A percentile compares a stretch with the other conserved stretches of the same genome.
phyloP scores from a whole-genome alignment of 2,888 invertebrate species.

The Microctonus brassicae region DNA sequence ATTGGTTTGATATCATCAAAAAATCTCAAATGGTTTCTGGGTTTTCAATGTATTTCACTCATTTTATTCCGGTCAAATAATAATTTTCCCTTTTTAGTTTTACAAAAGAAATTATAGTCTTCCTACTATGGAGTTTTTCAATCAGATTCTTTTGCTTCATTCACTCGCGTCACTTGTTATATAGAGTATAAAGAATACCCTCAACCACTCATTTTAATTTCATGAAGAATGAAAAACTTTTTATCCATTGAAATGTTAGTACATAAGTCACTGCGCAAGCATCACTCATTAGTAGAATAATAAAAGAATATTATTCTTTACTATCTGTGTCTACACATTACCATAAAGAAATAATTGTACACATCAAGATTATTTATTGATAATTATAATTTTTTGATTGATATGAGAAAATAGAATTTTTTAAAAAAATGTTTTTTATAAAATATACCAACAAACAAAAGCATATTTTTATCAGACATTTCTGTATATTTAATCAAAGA shows the following conservation, averaged over 20 bases:
- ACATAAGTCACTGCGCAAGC: background rate
- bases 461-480: too few relatives aligned
- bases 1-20: conserved; percentile 31
- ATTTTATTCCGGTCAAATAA: background rate
- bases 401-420: too few relatives aligned
- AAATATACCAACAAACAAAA: too few relatives aligned
- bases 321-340: background rate
- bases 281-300: background rate
- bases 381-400: too few relatives aligned
- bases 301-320: background rate
- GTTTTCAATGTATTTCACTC: background rate
- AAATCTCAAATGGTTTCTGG: background rate
- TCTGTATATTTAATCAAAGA: too few relatives aligned
- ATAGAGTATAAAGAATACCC: background rate
- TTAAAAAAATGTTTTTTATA: too few relatives aligned
- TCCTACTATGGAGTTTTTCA: conserved; percentile 11
- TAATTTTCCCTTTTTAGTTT: conserved; percentile 11
- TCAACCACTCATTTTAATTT: background rate
- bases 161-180: conserved; percentile 9
- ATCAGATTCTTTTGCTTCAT: conserved; percentile 21
- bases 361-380: too few relatives aligned
- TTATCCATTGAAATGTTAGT: background rate
- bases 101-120: background rate
- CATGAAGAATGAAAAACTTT: background rate
- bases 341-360: too few relatives aligned